Percentiles rank a stretch among this genome's conserved stretches.
Evolutionary conservation across 2,797 vertebrate species (phyloP).

Genomic region (Lutjanus campechanus): DNA sequence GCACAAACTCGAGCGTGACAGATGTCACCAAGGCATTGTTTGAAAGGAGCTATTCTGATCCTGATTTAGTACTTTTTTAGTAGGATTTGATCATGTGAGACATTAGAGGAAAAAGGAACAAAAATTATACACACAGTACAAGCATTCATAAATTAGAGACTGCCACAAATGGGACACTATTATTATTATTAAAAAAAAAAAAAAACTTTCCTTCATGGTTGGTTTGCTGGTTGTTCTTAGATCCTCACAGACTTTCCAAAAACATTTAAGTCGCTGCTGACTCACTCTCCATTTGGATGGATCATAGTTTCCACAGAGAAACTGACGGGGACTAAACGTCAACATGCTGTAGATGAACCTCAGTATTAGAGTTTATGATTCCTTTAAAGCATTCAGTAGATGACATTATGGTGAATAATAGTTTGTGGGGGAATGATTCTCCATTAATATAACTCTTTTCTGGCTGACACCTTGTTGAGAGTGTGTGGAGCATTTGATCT

Average conservation of each 20-base stretch:
- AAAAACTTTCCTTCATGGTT: conserved; percentile 39
- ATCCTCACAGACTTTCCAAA: conserved; percentile 59
- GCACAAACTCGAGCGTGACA: background rate
- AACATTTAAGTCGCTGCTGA: conserved; percentile 44
- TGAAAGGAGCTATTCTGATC: background rate
- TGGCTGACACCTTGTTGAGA: background rate
- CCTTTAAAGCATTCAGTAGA: background rate
- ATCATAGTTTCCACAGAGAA: conserved; percentile 54
- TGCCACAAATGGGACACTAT: conserved; percentile 5
- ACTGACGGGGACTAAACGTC: background rate
- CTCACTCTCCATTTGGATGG: conserved; percentile 48
- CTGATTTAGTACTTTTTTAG: background rate
- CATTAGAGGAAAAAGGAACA: background rate
- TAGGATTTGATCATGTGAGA: background rate
- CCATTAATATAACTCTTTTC: background rate
- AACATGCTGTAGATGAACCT: background rate
- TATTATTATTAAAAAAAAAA: background rate
- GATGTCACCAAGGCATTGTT: background rate
- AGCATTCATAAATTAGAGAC: conserved; percentile 19
- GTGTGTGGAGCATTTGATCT: background rate
- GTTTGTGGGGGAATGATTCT: background rate
- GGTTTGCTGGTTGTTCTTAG: conserved; percentile 26
- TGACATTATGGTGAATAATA: background rate
- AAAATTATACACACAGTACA: conserved; percentile 9
- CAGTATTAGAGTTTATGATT: background rate